Conservation (phyloP, 1,140 invertebrate genomes). For the Platorchestia sp. region DNA sequence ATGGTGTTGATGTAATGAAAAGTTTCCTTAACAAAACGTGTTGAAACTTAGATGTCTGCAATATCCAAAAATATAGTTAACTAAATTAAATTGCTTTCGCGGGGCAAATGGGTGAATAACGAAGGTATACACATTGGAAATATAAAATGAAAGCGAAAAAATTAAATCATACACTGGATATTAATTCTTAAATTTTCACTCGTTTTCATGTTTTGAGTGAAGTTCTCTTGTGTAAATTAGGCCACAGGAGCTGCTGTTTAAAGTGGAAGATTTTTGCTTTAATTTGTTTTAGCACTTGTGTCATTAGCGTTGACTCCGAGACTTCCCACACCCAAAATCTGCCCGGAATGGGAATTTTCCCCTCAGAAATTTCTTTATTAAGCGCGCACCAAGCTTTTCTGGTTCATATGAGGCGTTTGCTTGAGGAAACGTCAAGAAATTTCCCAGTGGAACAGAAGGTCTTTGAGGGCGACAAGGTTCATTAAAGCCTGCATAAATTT, state of each 20-base stretch:
- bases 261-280: background rate
- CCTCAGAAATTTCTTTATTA: background rate
- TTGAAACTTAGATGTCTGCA: too few species aligned
- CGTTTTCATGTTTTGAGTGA: too few species aligned
- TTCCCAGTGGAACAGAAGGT: background rate
- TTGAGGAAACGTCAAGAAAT: background rate
- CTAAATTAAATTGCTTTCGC: too few species aligned
- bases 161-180: too few species aligned
- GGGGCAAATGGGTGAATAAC: too few species aligned
- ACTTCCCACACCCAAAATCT: background rate
- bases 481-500: conserved; percentile 2
- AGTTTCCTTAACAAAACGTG: too few species aligned
- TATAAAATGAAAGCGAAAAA: too few species aligned
- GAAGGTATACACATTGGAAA: too few species aligned
- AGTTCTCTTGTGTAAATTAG: too few species aligned
- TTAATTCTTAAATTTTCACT: too few species aligned
- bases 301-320: background rate
- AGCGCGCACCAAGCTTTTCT: background rate
- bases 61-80: too few species aligned
- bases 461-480: background rate
- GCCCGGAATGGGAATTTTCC: background rate
- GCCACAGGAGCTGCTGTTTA: background rate
- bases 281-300: background rate
- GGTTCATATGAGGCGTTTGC: background rate
- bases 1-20: too few species aligned